Evolutionary conservation across 1,140 invertebrate species (phyloP), one percentile per base, ranked within the genome.

Genomic region (Drosophila melanogaster): DNA sequence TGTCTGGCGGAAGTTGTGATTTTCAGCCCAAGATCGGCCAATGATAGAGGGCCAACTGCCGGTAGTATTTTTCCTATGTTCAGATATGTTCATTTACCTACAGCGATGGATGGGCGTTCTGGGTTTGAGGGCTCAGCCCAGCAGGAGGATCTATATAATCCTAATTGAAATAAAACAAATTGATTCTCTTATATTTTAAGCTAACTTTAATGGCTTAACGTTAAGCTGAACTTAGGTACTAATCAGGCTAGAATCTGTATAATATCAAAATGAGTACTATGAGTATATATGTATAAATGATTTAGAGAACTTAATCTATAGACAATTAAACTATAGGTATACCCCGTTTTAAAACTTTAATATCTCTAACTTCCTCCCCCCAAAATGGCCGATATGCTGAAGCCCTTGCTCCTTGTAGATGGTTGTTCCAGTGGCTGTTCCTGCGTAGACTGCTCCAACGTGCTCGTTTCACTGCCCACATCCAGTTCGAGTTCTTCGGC

Each of bases 1-100:
- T 89, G 83, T 89, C 79, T 79, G 67, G 84, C 83, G 83, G 83
- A 87, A 87, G 83, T 87, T 83, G 83, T 87, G 83, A 87, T 87
- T 89, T 81, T 54, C 57, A 46, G 49, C 65, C 55, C 12, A 51
- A 77, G 81, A 86, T 85, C 60, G 51, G 38, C 50, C 76, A 76
- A 57, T 66, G 83, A 81, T 83, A 83, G 77, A 76, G 58, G 53
- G 59, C 62, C 59, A 53, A 61, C 64, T 70, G 60, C n/a, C 62
- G 49, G 50, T 35, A 38, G 17, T 33, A 24, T 53, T 38, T n/a
- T 41, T 10, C n/a, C 40, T 7, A 8, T 38, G 5, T 35, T 35
- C 14, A 17, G 47, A 86, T 77, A 79, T 87, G 53, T 87, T 83
- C 79, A 87, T 87, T 87, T 87, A 87, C 83, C 83, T 87, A 83